Conservation (phyloP, 1,140 invertebrate genomes). For the Hypothenemus hampei region DNA sequence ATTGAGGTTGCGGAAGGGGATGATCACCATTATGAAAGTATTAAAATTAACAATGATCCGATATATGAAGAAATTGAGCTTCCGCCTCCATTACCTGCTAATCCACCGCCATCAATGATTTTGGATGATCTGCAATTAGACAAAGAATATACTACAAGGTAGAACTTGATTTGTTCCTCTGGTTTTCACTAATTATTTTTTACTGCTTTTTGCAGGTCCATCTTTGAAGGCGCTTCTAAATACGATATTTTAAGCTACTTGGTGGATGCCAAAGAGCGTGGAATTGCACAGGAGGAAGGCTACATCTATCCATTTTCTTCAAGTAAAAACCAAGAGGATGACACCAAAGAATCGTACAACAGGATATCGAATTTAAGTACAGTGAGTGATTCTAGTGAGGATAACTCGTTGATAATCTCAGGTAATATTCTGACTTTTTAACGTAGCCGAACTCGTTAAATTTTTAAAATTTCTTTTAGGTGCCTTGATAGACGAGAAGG, state of each 20-base stretch:
- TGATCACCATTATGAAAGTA: slow-evolving; percentile 73
- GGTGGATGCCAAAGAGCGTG: slow-evolving; percentile 75
- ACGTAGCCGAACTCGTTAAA: not conserved
- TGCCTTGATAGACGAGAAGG: slow-evolving; percentile 50
- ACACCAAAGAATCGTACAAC: slow-evolving; percentile 51
- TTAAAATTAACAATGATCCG: slow-evolving; percentile 64
- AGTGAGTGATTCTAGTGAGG: slow-evolving; percentile 64
- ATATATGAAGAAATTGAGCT: slow-evolving; percentile 87
- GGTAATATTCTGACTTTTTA: not conserved
- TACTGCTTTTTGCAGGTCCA: slow-evolving; percentile 50
- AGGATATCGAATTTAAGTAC: slow-evolving; percentile 54
- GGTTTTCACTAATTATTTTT: slow-evolving; percentile 15
- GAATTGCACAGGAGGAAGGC: slow-evolving; percentile 57
- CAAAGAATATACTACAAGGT: slow-evolving; percentile 53
- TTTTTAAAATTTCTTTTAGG: slow-evolving; percentile 40
- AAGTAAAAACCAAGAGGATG: slow-evolving; percentile 52
- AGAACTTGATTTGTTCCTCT: slow-evolving; percentile 32
- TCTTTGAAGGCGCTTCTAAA: slow-evolving; percentile 80
- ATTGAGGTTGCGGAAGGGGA: slow-evolving; percentile 57
- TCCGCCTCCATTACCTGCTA: slow-evolving; percentile 68
- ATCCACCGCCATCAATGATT: slow-evolving; percentile 60
- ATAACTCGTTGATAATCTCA: slow-evolving; percentile 56
- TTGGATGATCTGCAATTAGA: slow-evolving; percentile 54
- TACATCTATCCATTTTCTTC: slow-evolving; percentile 55
- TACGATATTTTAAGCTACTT: slow-evolving; percentile 85